Conservation (phyloP, 2,113 vertebrate species). For the Myotis brandtii region DNA sequence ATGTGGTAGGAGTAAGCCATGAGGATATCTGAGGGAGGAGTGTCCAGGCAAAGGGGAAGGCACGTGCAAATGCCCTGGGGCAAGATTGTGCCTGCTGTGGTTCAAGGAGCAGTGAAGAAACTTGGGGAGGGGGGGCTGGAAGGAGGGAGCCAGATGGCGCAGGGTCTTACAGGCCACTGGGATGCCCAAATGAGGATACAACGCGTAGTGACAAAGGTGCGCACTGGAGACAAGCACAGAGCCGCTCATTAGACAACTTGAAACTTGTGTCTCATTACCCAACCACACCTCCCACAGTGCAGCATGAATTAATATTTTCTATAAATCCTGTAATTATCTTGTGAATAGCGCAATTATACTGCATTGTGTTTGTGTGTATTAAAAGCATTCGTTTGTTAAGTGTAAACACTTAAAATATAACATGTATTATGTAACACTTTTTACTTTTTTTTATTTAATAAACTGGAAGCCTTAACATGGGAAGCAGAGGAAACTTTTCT, state of each 20-base stretch:
- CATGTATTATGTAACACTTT: not conserved
- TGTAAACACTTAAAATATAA: constrained; percentile 71
- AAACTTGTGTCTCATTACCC: constrained; percentile 48
- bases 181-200: not conserved
- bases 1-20: not conserved
- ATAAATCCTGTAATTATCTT: constrained; percentile 80
- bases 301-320: constrained; percentile 78
- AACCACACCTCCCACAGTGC: constrained; percentile 60
- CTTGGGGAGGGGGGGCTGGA: not conserved
- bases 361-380: constrained; percentile 50
- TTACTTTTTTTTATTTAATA: constrained; percentile 44
- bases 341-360: constrained; percentile 74
- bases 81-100: accelerated
- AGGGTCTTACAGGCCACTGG: not conserved
- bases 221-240: accelerated
- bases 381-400: constrained; percentile 72
- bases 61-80: not conserved
- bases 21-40: not conserved
- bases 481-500: not conserved
- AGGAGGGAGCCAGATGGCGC: not conserved
- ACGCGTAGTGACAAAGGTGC: not conserved
- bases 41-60: not conserved
- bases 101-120: not conserved
- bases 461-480: not conserved
- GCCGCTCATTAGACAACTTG: not conserved